phyloP scores from a whole-genome alignment of 2,888 invertebrate genomes.

The Sericinus montela region DNA sequence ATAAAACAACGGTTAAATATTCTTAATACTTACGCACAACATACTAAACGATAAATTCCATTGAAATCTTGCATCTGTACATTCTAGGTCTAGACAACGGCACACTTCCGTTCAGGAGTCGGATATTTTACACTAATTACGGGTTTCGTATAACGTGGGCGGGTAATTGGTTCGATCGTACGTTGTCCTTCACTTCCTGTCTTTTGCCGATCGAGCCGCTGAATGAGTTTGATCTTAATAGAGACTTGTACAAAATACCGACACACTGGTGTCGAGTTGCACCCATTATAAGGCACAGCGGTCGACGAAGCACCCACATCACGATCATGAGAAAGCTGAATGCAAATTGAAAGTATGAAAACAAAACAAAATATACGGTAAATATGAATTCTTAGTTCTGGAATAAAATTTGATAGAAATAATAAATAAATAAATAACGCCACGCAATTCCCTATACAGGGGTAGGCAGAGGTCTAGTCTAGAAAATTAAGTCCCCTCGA shows the following conservation, averaged over 20 bases:
- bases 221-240: conserved; percentile 44
- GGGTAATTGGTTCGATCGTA: conserved; percentile 72
- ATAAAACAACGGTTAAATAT: too few relatives aligned
- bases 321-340: conserved; percentile 19
- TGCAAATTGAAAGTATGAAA: conserved; percentile 10
- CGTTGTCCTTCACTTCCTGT: conserved; percentile 73
- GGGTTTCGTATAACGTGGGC: conserved; percentile 73
- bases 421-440: too few relatives aligned
- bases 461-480: too few relatives aligned
- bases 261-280: conserved; percentile 59
- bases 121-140: conserved; percentile 74
- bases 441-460: too few relatives aligned
- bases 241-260: conserved; percentile 52
- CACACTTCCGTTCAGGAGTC: conserved; percentile 55
- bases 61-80: conserved; percentile 9
- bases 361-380: conserved; percentile 6
- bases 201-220: conserved; percentile 51
- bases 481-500: too few relatives aligned
- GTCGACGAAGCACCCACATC: conserved; percentile 61
- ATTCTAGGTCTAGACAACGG: conserved; percentile 23
- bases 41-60: neutral
- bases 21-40: neutral
- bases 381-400: too few relatives aligned
- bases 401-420: too few relatives aligned
- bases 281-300: conserved; percentile 44